A percentile compares a stretch with the other conserved stretches of the same genome.
phyloP scores from a whole-genome alignment of 2,797 vertebrate species.

The Champsocephalus esox region DNA sequence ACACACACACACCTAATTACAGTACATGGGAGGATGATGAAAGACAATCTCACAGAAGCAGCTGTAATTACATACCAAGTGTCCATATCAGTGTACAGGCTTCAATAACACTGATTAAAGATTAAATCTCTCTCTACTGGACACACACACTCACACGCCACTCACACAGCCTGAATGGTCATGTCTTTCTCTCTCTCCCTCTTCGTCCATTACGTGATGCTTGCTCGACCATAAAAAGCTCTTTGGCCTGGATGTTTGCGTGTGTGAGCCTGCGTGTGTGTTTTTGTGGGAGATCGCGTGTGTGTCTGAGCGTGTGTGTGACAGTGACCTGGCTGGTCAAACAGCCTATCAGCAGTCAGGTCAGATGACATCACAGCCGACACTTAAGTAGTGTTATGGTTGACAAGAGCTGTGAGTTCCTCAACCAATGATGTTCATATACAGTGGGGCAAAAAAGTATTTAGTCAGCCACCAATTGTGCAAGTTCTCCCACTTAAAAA shows the following conservation, averaged over 20 bases:
- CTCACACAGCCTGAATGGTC: conserved; percentile 38
- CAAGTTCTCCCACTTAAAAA: too few species aligned
- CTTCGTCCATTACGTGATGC: conserved; percentile 57
- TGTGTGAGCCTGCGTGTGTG: conserved; percentile 5
- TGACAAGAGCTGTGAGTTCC: neutral
- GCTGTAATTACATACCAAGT: conserved; percentile 71
- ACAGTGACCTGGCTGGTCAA: conserved; percentile 52
- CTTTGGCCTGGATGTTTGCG: conserved; percentile 52
- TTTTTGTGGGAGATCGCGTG: neutral
- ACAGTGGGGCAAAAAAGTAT: too few species aligned
- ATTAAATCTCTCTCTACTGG: conserved; percentile 57
- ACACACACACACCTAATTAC: conserved; percentile 12
- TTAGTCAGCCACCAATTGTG: too few species aligned
- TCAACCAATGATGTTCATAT: conserved; percentile 4
- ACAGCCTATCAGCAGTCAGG: conserved; percentile 69
- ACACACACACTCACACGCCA: conserved; percentile 11
- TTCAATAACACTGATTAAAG: conserved; percentile 71
- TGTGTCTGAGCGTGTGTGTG: conserved; percentile 30
- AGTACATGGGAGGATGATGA: conserved; percentile 6
- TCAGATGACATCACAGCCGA: conserved; percentile 69
- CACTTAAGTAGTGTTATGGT: neutral
- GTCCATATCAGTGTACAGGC: conserved; percentile 60
- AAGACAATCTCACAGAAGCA: conserved; percentile 35
- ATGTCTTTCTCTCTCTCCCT: conserved; percentile 35
- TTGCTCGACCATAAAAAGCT: conserved; percentile 67